Percentiles rank a stretch among this genome's conserved stretches.
These are phyloP conservation scores for Sebastiscus tertius DNA, from an alignment of 2,797 vertebrate species.

Conservation along the genomic window DNA sequence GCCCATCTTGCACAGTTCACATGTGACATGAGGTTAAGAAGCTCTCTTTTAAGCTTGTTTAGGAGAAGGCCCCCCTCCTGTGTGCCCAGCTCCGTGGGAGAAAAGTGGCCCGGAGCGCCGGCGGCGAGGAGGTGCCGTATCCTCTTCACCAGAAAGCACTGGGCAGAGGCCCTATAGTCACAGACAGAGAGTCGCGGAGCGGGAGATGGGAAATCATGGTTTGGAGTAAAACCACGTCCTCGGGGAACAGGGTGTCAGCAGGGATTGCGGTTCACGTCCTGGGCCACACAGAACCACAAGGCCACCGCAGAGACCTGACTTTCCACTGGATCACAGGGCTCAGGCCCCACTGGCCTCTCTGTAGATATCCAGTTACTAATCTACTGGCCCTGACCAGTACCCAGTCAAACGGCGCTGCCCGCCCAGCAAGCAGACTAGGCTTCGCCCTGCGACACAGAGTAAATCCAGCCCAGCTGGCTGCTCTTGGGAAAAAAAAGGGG, in stretches of 20 bases:
- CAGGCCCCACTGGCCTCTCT: constrained; percentile 72
- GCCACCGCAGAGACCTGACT: constrained; percentile 68
- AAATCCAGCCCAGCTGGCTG: constrained; percentile 81
- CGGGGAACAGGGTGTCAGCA: constrained; percentile 81
- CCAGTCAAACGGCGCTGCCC: constrained; percentile 64
- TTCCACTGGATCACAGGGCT: constrained; percentile 80
- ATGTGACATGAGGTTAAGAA: constrained; percentile 59
- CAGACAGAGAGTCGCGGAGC: constrained; percentile 65
- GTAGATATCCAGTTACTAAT: constrained; percentile 82
- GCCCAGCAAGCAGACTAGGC: constrained; percentile 59
- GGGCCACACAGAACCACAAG: constrained; percentile 67
- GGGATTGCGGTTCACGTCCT: constrained; percentile 68
- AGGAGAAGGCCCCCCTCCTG: constrained; percentile 30
- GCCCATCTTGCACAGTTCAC: constrained; percentile 53
- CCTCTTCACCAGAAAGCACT: constrained; percentile 56
- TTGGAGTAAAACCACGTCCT: constrained; percentile 80
- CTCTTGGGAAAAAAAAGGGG: constrained; percentile 63
- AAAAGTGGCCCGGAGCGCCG: constrained; percentile 51
- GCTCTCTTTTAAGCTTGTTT: constrained; percentile 42
- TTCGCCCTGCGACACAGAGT: constrained; percentile 67
- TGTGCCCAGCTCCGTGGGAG: constrained; percentile 60
- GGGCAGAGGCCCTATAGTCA: constrained; percentile 57
- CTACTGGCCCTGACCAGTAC: constrained; percentile 74
- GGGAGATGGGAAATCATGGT: constrained; percentile 79
- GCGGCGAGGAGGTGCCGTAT: constrained; percentile 56